Percentiles rank a stretch among this genome's conserved stretches.
Conservation (phyloP, 2,797 vertebrate species). For the Notolepis coatsorum region DNA sequence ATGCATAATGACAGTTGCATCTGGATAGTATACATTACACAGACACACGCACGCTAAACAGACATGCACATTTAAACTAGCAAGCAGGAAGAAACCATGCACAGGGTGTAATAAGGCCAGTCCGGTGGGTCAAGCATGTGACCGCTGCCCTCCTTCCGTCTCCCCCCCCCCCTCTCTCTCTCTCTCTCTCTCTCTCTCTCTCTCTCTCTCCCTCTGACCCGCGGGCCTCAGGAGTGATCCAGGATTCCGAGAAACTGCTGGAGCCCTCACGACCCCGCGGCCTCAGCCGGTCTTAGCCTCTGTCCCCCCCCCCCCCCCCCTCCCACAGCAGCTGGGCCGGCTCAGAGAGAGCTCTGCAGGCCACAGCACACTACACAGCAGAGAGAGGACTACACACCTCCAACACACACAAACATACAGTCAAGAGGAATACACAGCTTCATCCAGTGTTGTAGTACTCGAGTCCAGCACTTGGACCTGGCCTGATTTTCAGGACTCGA, state of each 20-base stretch:
- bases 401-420: too few relatives aligned
- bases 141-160: conserved; percentile 62
- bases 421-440: too few relatives aligned
- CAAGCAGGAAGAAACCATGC: conserved; percentile 50
- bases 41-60: not conserved
- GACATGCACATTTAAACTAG: conserved; percentile 22
- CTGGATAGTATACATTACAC: too few relatives aligned
- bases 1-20: not conserved
- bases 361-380: conserved; percentile 14
- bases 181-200: conserved; percentile 38
- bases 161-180: conserved; percentile 21
- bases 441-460: too few relatives aligned
- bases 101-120: conserved; percentile 63
- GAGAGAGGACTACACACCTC: too few relatives aligned
- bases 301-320: conserved; percentile 66
- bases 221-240: conserved; percentile 69
- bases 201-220: conserved; percentile 41
- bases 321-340: conserved; percentile 72
- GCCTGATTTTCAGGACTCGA: too few relatives aligned
- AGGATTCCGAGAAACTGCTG: conserved; percentile 65
- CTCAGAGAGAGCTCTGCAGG: conserved; percentile 55
- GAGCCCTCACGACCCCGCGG: conserved; percentile 48
- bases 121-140: conserved; percentile 74
- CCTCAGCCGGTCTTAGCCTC: conserved; percentile 22
- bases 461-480: too few relatives aligned